Evolutionary conservation across 2,888 invertebrate species (phyloP).

Genomic region (Rotaria macrura): DNA sequence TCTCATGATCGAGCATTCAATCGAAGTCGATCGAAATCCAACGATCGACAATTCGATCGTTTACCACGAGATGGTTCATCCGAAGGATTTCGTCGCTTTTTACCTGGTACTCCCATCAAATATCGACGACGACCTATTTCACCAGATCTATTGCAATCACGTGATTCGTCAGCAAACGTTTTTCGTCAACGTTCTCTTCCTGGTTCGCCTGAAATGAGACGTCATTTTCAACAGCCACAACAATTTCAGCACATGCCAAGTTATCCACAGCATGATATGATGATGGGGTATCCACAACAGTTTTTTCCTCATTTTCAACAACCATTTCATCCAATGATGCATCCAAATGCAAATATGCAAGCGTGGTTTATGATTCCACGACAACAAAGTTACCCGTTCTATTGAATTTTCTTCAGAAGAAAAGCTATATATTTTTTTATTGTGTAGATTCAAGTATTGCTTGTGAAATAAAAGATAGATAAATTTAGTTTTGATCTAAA

Average conservation of each 20-base stretch:
- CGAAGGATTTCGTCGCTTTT: neutral
- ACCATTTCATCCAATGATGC: neutral
- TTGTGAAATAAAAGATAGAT: too few relatives aligned
- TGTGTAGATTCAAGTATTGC: too few relatives aligned
- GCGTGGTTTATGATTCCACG: neutral
- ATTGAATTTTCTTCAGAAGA: neutral
- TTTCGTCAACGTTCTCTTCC: neutral
- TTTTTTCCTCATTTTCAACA: neutral
- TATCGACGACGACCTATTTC: neutral
- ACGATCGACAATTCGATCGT: neutral
- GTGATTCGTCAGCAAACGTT: neutral
- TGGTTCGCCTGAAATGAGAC: neutral
- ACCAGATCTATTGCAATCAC: neutral
- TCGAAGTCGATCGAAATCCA: neutral
- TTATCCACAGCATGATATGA: neutral
- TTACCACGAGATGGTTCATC: neutral
- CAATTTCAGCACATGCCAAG: neutral
- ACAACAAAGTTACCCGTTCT: neutral
- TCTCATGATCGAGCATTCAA: neutral
- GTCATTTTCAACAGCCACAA: neutral
- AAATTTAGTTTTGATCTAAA: too few relatives aligned
- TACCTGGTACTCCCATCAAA: neutral
- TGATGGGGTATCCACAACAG: neutral
- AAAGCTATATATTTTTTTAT: too few relatives aligned
- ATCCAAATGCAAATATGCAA: neutral